Base-by-base conservation (phyloP, 2,113 vertebrate species). In the Sigmodon hispidus region DNA sequence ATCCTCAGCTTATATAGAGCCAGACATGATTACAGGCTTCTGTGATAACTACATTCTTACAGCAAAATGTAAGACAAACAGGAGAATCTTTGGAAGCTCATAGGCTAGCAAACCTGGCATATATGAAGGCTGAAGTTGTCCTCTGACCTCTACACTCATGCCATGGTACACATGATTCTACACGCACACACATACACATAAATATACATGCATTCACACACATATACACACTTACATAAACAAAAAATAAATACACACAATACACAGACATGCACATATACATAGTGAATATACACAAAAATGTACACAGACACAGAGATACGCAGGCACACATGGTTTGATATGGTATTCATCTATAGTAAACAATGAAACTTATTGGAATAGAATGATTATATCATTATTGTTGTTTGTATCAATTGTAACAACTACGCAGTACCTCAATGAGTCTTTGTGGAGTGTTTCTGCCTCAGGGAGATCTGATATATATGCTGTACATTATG, bases 111-210 rank as follows among this genome's bases (percentile, higher is more conserved):
- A 69, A 7, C 12, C 45, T n/a, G 7, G 21, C 4, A 26, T 67
- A 40, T 67, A 50, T 24, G 10, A 43, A 67, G 43, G 29, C 61
- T 15, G 43, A 85, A 7, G 3, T 61, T 61, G 57, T 45, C 45
- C 83, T 65, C 61, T 65, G 83, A n/a, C n/a, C 83, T 36, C 43
- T 61, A 86, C 29, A 50, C 17, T 36, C 43, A 84, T 19, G 34
- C 10, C 11, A 67, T 48, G 0, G 0, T 31, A 65, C 36, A 50
- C 19, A 67, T 65, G 29, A 36, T 67, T 86, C 40, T 50, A 31
- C 29, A 45, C 2, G 21, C 5, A 31, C 3, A 6, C 17, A 21
- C 4, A 0, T 2, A 11, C 10, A 63, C 5, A 34, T 13, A 83
- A 13, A 61, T 12, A 83, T 3, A 83, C n/a, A n/a, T 26, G 63